These are phyloP conservation scores for Urechis unicinctus DNA, from an alignment of 2,888 invertebrate species.

Conservation along the genomic window DNA sequence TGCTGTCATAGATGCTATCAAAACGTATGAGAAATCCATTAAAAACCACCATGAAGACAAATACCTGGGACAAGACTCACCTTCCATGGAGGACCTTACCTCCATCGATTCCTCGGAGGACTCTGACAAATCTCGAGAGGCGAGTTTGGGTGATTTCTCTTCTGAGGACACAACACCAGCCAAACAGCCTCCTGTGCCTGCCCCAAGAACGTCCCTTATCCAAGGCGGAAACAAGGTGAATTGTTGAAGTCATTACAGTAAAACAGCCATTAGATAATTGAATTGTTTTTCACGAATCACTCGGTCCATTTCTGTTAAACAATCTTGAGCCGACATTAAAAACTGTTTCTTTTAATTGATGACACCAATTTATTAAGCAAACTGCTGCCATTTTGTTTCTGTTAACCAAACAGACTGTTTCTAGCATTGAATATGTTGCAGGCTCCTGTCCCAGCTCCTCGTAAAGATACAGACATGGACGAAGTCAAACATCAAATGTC, in stretches of 20 bases:
- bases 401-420: neutral
- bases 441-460: too few species aligned
- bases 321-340: too few species aligned
- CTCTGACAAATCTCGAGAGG: neutral
- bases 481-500: conserved; percentile 3
- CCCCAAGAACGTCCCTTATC: too few species aligned
- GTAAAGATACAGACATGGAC: neutral
- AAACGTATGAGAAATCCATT: conserved; percentile 44
- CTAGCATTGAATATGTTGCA: neutral
- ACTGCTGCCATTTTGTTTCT: too few species aligned
- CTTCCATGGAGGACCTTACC: conserved; percentile 14
- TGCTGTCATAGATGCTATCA: conserved; percentile 92
- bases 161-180: neutral
- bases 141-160: neutral
- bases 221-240: too few species aligned
- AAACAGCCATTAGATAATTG: too few species aligned
- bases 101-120: neutral
- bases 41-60: conserved; percentile 45
- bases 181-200: too few species aligned
- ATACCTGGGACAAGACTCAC: conserved; percentile 32
- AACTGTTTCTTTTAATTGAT: too few species aligned
- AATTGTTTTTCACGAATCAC: too few species aligned
- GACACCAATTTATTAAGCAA: too few species aligned
- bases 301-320: too few species aligned
- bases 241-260: too few species aligned